Base-by-base conservation (phyloP, 2,888 invertebrate genomes). In the Eilema sororculum region DNA sequence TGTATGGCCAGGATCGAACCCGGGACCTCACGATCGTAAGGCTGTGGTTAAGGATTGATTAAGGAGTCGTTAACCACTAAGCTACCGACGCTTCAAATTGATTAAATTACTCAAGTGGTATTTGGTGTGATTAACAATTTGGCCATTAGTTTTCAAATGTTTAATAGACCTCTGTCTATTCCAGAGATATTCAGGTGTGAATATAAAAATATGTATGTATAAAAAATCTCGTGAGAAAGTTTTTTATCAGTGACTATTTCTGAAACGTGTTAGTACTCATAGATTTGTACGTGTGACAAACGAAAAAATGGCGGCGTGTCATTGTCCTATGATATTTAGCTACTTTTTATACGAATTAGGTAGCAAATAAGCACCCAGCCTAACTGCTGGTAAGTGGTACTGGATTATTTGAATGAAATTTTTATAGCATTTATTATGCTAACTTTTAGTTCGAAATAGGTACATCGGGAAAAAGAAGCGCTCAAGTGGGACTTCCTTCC, bases 201-300 rank as follows among this genome's bases (percentile, higher is more conserved):
- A 8, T 28, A 8, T 25, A 59, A 25, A 20, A 60, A 60, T 37
- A 9, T 22, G 20, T 5, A 9, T 52, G 16, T 56, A 22, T 41
- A 58, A 25, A 58, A 63, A 46, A 41, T 57, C 20, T 41, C 68
- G 71, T 71, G 71, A 65, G 71, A 71, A 71, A 56, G 20, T 61
- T 65, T 60, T n/a, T 68, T 68, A 67, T 59, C 67, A 52, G 56
- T 56, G 12, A 60, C 22, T 16, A 24, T 20, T 57, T 33, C 24
- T 37, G 28, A 65, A 33, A 57, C 57, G 65, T 33, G n/a, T 60
- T 16, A 20, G 20, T 41, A n/a, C 59, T 63, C 52, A 37, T 41
- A 68, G 68, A 71, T 71, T 65, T 25, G 71, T 68, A 71, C 71
- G 71, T 71, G 71, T 61, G 71, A 71, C 71, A 71, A 68, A 65